A percentile compares a stretch with the other conserved stretches of the same genome.
These are phyloP conservation scores for Indicator maculatus DNA, from an alignment of 2,113 vertebrate genomes.

Conservation along the genomic window DNA sequence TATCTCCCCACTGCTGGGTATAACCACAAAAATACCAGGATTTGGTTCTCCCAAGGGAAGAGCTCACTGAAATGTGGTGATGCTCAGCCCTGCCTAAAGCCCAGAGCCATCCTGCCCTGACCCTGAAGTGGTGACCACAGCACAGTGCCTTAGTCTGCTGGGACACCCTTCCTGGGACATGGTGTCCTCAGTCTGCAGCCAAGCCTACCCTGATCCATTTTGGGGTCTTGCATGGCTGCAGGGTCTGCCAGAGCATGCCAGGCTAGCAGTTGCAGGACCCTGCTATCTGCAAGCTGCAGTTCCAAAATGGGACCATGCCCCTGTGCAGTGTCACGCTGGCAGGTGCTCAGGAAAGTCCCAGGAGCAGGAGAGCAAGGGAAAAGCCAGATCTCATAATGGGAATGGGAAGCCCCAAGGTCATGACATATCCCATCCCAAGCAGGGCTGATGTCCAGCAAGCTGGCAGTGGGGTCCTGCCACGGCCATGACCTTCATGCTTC, in stretches of 20 bases:
- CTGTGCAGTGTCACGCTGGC: rapidly evolving
- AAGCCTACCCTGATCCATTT: background rate
- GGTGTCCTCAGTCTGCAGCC: background rate
- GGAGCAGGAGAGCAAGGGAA: background rate
- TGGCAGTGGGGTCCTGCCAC: rapidly evolving
- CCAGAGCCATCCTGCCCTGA: rapidly evolving
- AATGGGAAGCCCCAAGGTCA: background rate
- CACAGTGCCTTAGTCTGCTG: rapidly evolving
- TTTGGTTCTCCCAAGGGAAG: background rate
- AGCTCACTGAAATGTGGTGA: background rate
- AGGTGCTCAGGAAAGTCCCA: background rate
- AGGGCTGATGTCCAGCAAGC: background rate
- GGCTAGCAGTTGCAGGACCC: background rate
- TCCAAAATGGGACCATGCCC: rapidly evolving
- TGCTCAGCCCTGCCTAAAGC: background rate
- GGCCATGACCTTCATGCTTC: background rate
- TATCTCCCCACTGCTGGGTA: background rate
- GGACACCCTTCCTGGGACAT: rapidly evolving
- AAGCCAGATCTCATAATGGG: background rate
- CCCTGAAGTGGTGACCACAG: background rate
- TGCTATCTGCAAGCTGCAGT: background rate
- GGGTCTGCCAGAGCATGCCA: background rate
- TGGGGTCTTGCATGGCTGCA: rapidly evolving
- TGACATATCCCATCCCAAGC: rapidly evolving
- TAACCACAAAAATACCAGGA: background rate